These are phyloP conservation scores for Aurelia aurita DNA, from an alignment of 30 jellyfish, hydroid and myxozoan species.

Conservation along the genomic window DNA sequence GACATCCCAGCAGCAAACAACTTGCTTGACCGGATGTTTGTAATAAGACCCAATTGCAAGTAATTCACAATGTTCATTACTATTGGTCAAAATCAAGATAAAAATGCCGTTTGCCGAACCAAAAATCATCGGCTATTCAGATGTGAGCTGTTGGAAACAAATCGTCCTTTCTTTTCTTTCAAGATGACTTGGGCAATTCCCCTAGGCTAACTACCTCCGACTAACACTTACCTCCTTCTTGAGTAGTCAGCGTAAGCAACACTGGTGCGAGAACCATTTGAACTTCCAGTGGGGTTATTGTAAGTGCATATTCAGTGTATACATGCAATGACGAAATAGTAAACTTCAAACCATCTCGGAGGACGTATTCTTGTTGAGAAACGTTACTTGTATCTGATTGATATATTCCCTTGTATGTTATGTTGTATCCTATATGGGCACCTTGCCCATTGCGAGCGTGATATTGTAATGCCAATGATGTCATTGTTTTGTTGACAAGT, in stretches of 20 bases:
- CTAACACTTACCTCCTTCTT: slow-evolving; percentile 7
- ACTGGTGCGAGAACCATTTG: not conserved
- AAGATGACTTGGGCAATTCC: too few relatives aligned
- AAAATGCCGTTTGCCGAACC: too few relatives aligned
- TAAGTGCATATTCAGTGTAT: not conserved
- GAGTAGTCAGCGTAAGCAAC: not conserved
- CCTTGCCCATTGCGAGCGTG: slow-evolving; percentile 14
- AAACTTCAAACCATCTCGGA: slow-evolving; percentile 25
- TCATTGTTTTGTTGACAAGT: not conserved
- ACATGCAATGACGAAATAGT: slow-evolving; percentile 9
- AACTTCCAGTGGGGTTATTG: slow-evolving; percentile 37
- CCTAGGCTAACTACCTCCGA: too few relatives aligned
- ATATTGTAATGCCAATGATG: slow-evolving; percentile 19
- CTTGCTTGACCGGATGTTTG: too few relatives aligned
- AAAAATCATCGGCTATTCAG: too few relatives aligned
- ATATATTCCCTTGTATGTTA: not conserved
- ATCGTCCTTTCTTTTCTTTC: too few relatives aligned
- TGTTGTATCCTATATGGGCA: slow-evolving; percentile 23
- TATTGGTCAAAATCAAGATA: too few relatives aligned
- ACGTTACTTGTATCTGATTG: not conserved
- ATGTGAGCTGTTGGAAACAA: too few relatives aligned
- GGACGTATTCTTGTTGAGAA: not conserved
- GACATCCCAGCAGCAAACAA: too few relatives aligned
- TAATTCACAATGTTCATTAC: too few relatives aligned
- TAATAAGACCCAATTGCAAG: too few relatives aligned